phyloP scores from a whole-genome alignment of 2,888 invertebrate species.

The Noctua fimbriata region DNA sequence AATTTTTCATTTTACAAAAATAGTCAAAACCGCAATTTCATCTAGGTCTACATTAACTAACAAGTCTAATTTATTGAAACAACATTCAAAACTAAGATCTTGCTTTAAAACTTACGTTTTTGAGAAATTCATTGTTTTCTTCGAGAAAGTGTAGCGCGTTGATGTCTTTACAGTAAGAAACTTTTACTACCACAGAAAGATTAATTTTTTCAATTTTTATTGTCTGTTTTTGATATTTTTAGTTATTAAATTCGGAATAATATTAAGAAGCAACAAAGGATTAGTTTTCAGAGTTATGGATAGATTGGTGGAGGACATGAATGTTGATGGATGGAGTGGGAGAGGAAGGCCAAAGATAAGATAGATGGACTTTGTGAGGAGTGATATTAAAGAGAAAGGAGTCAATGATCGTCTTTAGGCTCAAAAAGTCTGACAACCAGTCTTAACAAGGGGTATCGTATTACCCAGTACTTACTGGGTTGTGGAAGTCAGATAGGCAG shows the following conservation, averaged over 20 bases:
- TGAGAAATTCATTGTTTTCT: constrained; percentile 19
- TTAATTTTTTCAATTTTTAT: neutral
- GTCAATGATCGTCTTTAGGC: too few species aligned
- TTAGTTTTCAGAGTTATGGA: neutral
- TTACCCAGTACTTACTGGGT: too few species aligned
- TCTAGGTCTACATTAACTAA: neutral
- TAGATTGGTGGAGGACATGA: too few species aligned
- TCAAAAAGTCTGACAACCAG: too few species aligned
- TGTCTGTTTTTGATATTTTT: neutral
- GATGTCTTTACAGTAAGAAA: constrained; percentile 71
- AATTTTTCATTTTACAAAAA: too few species aligned
- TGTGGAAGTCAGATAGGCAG: too few species aligned
- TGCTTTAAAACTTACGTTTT: neutral
- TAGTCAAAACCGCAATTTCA: neutral
- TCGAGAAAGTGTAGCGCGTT: constrained; percentile 68
- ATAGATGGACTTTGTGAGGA: too few species aligned
- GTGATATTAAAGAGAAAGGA: too few species aligned
- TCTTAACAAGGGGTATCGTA: too few species aligned
- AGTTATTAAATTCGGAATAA: neutral
- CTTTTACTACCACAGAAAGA: constrained; percentile 28
- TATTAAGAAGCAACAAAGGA: neutral
- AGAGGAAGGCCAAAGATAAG: too few species aligned
- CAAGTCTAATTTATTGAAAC: neutral
- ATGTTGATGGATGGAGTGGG: too few species aligned
- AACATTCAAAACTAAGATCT: neutral